These are phyloP conservation scores for Okapia johnstoni DNA, from an alignment of 2,113 vertebrate genomes.

Conservation along the genomic window DNA sequence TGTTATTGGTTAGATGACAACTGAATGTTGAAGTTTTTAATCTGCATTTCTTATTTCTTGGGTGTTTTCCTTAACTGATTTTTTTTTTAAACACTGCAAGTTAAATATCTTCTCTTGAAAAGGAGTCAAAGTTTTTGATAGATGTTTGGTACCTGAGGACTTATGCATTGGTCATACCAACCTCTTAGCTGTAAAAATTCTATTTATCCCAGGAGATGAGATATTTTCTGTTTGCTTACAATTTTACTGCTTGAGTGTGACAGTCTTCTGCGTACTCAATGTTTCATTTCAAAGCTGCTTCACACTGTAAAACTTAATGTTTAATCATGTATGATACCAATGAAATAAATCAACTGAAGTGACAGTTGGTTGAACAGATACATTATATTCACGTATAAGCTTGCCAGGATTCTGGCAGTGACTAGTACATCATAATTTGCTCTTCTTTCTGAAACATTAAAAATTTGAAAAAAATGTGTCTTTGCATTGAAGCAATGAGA, in stretches of 20 bases:
- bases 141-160: not conserved
- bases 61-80: not conserved
- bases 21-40: not conserved
- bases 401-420: not conserved
- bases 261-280: not conserved
- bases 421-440: not conserved
- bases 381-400: not conserved
- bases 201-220: not conserved
- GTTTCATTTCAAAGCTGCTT: not conserved
- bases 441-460: not conserved
- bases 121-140: not conserved
- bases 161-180: not conserved
- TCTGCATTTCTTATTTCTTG: not conserved
- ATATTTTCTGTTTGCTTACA: not conserved
- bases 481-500: not conserved
- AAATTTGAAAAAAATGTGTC: not conserved
- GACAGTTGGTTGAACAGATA: not conserved
- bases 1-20: not conserved
- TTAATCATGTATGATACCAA: not conserved
- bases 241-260: not conserved
- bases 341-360: not conserved
- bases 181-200: not conserved
- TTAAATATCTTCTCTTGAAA: not conserved
- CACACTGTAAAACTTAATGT: not conserved
- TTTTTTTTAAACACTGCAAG: not conserved